A percentile compares a stretch with the other conserved stretches of the same genome.
These are phyloP conservation scores for Boleophthalmus pectinirostris DNA, from an alignment of 2,113 vertebrate species.

Conservation along the genomic window DNA sequence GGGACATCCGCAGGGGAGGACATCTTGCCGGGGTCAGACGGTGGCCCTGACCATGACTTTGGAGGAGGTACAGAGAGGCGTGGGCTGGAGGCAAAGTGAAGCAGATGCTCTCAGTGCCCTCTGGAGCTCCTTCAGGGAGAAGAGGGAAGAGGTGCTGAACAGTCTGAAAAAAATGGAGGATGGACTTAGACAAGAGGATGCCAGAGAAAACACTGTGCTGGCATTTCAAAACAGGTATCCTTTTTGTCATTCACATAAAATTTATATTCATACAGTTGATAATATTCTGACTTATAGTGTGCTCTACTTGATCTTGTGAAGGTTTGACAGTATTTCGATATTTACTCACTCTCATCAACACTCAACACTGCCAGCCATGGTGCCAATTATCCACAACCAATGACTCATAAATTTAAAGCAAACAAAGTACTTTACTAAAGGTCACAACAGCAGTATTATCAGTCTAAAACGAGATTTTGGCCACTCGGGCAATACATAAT, in stretches of 20 bases:
- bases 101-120: constrained; percentile 84
- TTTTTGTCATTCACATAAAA: neutral
- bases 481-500: neutral
- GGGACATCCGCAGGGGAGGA: constrained; percentile 67
- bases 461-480: neutral
- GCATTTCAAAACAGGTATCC: constrained; percentile 89
- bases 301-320: neutral
- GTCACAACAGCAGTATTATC: neutral
- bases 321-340: neutral
- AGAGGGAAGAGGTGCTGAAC: constrained; percentile 85
- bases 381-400: neutral
- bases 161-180: constrained; percentile 86
- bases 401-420: neutral
- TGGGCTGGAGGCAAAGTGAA: constrained; percentile 93
- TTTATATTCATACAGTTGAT: neutral
- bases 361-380: neutral
- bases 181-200: constrained; percentile 74
- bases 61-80: constrained; percentile 84
- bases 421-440: too few species aligned
- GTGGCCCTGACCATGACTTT: constrained; percentile 80
- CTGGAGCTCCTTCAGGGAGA: constrained; percentile 82
- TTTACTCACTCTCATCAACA: neutral
- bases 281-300: neutral
- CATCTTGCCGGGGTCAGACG: constrained; percentile 83
- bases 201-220: constrained; percentile 83